Percentiles rank a stretch among this genome's conserved stretches.
Conservation (phyloP, 2,797 vertebrate species). For the Spea hammondii region DNA sequence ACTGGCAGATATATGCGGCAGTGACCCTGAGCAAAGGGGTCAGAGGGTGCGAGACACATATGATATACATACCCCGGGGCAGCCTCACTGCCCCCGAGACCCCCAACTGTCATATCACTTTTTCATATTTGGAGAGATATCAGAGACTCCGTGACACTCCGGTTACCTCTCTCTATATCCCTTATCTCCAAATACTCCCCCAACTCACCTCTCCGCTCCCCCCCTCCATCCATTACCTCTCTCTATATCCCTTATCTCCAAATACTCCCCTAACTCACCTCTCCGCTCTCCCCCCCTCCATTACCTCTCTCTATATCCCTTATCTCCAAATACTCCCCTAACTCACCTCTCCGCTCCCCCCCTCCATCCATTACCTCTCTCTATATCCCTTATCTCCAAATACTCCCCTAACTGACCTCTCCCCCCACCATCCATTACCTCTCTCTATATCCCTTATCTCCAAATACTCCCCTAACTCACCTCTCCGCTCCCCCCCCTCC, state of each 20-base stretch:
- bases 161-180: neutral
- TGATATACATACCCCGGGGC: too few relatives aligned
- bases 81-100: too few relatives aligned
- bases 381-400: neutral
- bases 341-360: neutral
- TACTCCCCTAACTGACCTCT: neutral
- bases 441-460: neutral
- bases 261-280: neutral
- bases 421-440: neutral
- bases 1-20: too few relatives aligned
- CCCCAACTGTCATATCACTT: too few relatives aligned
- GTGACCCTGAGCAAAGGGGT: too few relatives aligned
- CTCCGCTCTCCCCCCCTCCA: neutral
- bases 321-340: neutral
- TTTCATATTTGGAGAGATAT: neutral
- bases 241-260: neutral
- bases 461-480: neutral
- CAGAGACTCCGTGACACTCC: neutral
- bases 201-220: too few relatives aligned
- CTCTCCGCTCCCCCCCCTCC: conserved; percentile 3
- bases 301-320: neutral
- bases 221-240: too few relatives aligned
- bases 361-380: neutral
- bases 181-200: neutral
- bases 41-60: too few relatives aligned